Evolutionary conservation across 2,888 invertebrate genomes (phyloP).

Genomic region (Volucella inflata): DNA sequence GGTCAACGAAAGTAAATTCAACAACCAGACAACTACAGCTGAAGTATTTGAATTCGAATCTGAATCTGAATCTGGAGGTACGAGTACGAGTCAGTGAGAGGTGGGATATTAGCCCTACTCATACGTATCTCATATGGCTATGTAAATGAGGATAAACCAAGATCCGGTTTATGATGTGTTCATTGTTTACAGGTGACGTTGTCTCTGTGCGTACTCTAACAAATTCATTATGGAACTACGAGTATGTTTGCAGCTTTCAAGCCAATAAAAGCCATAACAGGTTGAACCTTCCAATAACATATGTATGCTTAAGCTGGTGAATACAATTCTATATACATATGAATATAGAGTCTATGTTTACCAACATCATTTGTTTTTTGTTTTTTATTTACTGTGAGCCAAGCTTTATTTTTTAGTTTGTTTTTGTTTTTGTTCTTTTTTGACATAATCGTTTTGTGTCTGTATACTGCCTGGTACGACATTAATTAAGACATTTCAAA

Average conservation of each 20-base stretch:
- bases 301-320: background rate
- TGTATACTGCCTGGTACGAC: slow-evolving; percentile 56
- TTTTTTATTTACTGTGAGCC: slow-evolving; percentile 9
- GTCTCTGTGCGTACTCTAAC: slow-evolving; percentile 25
- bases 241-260: slow-evolving; percentile 2
- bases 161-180: slow-evolving; percentile 60
- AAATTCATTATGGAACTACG: slow-evolving; percentile 10
- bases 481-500: slow-evolving; percentile 41
- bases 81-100: background rate
- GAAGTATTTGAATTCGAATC: background rate
- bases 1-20: slow-evolving; percentile 36
- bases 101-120: slow-evolving; percentile 13
- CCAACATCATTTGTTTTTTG: slow-evolving; percentile 6
- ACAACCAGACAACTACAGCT: slow-evolving; percentile 18
- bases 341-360: slow-evolving; percentile 13
- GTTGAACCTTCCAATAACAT: background rate
- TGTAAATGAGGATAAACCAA: slow-evolving; percentile 45
- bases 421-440: slow-evolving; percentile 29
- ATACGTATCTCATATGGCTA: slow-evolving; percentile 5
- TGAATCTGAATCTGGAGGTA: slow-evolving; percentile 8
- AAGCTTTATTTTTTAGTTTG: background rate
- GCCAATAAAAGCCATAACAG: slow-evolving; percentile 24
- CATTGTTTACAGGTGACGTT: slow-evolving; percentile 60
- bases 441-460: slow-evolving; percentile 37
- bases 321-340: background rate